Evolutionary conservation across 2,888 invertebrate species (phyloP), one percentile per base, ranked within the genome.

Genomic region (Neelides folsomi): DNA sequence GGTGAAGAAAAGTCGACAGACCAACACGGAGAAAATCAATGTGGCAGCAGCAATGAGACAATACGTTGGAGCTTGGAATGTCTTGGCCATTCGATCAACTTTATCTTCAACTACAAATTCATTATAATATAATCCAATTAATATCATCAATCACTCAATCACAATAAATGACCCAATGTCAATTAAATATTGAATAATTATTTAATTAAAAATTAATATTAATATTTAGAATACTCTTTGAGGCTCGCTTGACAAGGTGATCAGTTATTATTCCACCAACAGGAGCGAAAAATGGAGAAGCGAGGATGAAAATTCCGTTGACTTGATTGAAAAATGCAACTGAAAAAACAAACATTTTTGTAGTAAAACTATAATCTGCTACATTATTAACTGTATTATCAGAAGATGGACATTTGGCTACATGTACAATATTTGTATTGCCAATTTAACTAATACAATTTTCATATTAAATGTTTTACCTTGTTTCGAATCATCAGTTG

Each of bases 221-320:
- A 27, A 20, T 9, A 34, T 15, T 19, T 19, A 18, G 9, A 37
- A 49, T 50, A 60, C 62, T 42, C 39, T 40, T 47, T 12, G 53
- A 13, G n/a, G 61, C 60, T 19, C 44, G 38, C 10, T 46, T 47
- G 9, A 58, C 57, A 48, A 55, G 54, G 37, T 37, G 49, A 44
- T 64, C 63, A 1, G 60, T 64, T 2, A 58, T 41, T 1, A 57
- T 36, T n/a, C 63, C 63, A 35, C 52, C 54, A 13, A 60, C 10
- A 1, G 63, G 63, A 16, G 59, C 56, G 49, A 64, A 62, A 18
- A 59, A n/a, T 19, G 62, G 63, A 5, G 58, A 61, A 38, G 59
- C 51, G 1, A 64, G 35, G 13, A 54, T 49, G 50, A 59, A 60
- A 1, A 62, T 27, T 18, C 63, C 63, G n/a, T 48, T 52, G 5